Evolutionary conservation across 2,797 vertebrate species (phyloP), one percentile per base, ranked within the genome.

Genomic region (Propithecus perrieri): DNA sequence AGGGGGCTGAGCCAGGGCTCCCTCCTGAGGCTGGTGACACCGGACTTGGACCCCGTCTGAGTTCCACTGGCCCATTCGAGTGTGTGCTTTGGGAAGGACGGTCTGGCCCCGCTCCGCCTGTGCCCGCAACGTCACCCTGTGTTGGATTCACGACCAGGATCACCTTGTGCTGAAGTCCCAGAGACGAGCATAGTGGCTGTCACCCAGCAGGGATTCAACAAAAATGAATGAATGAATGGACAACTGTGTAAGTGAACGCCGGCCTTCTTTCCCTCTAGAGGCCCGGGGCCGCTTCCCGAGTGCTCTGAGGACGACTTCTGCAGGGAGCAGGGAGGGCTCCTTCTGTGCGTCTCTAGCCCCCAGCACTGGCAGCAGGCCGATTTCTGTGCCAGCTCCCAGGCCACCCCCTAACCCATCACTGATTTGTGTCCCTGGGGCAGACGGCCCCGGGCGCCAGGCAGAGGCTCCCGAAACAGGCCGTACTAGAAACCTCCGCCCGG

Each of bases 51-150:
- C 43, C 48, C 30, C 7, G 4, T 13, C 59, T 17, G 26, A 88
- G 0, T 8, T 65, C 5, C 30, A 4, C 2, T 3, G 35, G 43
- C 50, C 28, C 7, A 0, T 10, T 75, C 59, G 1, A 0, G 17
- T 17, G n/a, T 65, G 35, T 12, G 50, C 28, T 41, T 43, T 11
- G 14, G 28, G 53, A 50, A 53, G 59, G 61, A 57, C 0, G 1
- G 74, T 12, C 38, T 50, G 7, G 2, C 61, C 4, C 1, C 18
- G 2, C 12, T 41, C 3, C 33, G 3, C 20, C 75, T 5, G 35
- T 33, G 72, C 81, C 59, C 30, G 5, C 6, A 24, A 0, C 22
- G 4, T 43, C 20, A n/a, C 13, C n/a, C n/a, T 17, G 53, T 30
- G 30, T 14, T 33, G 46, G 59, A 26, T 46, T 63, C 28, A 2